Conservation (phyloP, 2,888 invertebrate genomes). For the Allophyes oxyacanthae region DNA sequence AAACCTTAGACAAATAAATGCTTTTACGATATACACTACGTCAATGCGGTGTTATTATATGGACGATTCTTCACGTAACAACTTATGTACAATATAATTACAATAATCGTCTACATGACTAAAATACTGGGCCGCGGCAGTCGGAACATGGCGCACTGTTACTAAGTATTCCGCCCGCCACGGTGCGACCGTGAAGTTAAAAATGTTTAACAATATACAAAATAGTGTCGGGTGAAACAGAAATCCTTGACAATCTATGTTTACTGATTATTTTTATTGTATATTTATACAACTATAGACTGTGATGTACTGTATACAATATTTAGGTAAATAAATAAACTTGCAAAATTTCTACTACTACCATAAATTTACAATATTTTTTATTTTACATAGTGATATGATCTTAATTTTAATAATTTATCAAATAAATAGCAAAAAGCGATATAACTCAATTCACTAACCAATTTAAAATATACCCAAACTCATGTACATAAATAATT, state of each 20-base stretch:
- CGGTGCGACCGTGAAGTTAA: slow-evolving; percentile 26
- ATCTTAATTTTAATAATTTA: slow-evolving; percentile 61
- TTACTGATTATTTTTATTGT: slow-evolving; percentile 32
- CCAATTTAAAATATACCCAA: slow-evolving; percentile 57
- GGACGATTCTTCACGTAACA: slow-evolving; percentile 81
- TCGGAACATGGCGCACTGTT: background rate
- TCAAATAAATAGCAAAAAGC: slow-evolving; percentile 62
- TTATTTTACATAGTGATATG: slow-evolving; percentile 74
- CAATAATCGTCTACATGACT: slow-evolving; percentile 70
- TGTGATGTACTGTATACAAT: slow-evolving; percentile 70
- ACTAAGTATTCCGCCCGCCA: slow-evolving; percentile 1
- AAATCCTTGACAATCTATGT: slow-evolving; percentile 41
- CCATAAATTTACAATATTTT: slow-evolving; percentile 64
- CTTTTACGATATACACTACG: slow-evolving; percentile 69
- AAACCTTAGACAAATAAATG: slow-evolving; percentile 79
- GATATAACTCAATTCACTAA: slow-evolving; percentile 68
- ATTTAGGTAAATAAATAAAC: slow-evolving; percentile 61
- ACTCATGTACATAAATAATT: slow-evolving; percentile 69
- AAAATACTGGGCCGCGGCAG: slow-evolving; percentile 25
- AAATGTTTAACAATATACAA: slow-evolving; percentile 42
- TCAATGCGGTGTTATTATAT: slow-evolving; percentile 55
- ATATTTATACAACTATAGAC: slow-evolving; percentile 55
- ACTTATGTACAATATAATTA: slow-evolving; percentile 86
- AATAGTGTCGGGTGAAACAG: slow-evolving; percentile 42
- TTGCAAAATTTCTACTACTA: slow-evolving; percentile 63